Evolutionary conservation across 2,888 invertebrate species (phyloP).

Genomic region (Lordiphosa fenestrarum): DNA sequence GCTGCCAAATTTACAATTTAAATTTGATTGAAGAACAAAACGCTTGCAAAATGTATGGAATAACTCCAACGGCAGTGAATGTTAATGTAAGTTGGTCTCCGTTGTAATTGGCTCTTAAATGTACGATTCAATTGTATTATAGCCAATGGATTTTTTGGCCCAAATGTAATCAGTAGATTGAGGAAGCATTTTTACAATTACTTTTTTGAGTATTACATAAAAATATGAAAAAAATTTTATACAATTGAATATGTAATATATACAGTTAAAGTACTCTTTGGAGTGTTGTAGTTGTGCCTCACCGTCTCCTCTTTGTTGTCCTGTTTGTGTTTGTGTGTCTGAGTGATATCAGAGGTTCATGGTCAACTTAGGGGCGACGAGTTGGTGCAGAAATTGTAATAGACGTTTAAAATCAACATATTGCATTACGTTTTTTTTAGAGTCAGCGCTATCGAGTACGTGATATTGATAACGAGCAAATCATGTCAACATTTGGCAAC

Average conservation of each 20-base stretch:
- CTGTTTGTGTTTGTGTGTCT: too few species aligned
- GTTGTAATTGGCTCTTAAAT: slow-evolving; percentile 10
- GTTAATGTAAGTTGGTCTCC: slow-evolving; percentile 51
- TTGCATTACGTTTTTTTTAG: slow-evolving; percentile 25
- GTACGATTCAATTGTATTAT: neutral
- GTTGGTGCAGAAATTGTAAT: too few species aligned
- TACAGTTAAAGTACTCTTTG: too few species aligned
- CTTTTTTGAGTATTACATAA: too few species aligned
- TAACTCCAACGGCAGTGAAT: slow-evolving; percentile 51
- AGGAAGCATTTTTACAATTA: too few species aligned
- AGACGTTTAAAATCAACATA: neutral
- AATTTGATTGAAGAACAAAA: slow-evolving; percentile 17
- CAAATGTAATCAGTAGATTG: too few species aligned
- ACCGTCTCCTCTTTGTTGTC: too few species aligned
- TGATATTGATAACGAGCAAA: slow-evolving; percentile 67
- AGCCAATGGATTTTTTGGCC: neutral
- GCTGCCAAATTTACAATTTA: slow-evolving; percentile 13
- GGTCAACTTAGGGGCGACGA: too few species aligned
- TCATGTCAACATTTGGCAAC: slow-evolving; percentile 80
- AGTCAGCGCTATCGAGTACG: slow-evolving; percentile 62
- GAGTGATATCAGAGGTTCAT: too few species aligned
- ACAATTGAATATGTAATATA: too few species aligned
- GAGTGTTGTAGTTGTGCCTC: too few species aligned
- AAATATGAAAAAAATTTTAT: too few species aligned
- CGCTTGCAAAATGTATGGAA: slow-evolving; percentile 49